Evolutionary conservation across 2,797 vertebrate genomes (phyloP).

Genomic region (Dendrocincla fuliginosa): DNA sequence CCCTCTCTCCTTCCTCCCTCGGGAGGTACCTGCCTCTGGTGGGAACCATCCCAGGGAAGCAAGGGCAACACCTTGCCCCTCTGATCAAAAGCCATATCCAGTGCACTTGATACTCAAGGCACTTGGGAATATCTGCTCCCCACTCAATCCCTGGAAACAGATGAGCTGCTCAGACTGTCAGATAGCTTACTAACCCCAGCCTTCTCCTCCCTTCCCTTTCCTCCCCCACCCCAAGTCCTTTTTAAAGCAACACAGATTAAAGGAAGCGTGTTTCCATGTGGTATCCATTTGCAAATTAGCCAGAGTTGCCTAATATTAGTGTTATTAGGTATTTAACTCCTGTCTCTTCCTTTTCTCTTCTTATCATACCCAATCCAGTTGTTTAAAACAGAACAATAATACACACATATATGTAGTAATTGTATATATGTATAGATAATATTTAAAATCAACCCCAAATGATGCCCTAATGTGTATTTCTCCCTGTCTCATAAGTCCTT

Average conservation of each 20-base stretch:
- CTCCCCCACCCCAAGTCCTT: background rate
- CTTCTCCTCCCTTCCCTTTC: background rate
- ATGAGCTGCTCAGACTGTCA: slow-evolving; percentile 51
- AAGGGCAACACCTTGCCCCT: background rate
- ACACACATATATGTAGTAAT: fast-evolving
- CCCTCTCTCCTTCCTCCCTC: fast-evolving
- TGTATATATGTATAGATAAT: background rate
- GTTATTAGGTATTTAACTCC: background rate
- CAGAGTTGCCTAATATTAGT: background rate
- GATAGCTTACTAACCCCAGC: slow-evolving; percentile 1
- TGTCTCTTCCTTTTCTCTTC: background rate
- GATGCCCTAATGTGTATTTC: slow-evolving; percentile 20
- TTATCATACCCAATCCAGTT: background rate
- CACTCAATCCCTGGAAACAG: background rate
- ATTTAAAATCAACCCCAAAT: background rate
- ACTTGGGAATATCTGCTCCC: background rate
- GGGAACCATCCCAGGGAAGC: background rate
- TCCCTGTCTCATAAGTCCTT: slow-evolving; percentile 47
- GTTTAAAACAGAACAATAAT: background rate
- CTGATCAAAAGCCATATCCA: background rate
- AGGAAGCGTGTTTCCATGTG: background rate
- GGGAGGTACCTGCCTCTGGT: background rate
- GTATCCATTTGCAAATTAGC: slow-evolving; percentile 55
- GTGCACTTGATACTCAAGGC: background rate
- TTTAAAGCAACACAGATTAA: slow-evolving; percentile 51